phyloP scores from a whole-genome alignment of 53 echinoderm and acorn worm genomes.

The Temnopleurus reevesii region DNA sequence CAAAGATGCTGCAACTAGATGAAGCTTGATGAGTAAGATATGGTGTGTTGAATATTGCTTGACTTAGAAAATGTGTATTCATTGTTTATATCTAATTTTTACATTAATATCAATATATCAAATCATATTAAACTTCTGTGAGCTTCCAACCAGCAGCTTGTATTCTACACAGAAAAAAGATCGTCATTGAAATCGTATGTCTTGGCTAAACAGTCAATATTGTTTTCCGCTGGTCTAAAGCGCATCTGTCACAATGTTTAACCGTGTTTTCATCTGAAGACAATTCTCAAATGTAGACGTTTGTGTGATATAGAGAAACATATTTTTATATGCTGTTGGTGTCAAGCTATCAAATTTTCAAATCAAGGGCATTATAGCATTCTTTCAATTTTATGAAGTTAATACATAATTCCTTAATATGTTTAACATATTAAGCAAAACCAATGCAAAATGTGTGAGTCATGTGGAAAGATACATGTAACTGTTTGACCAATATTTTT shows the following conservation, averaged over 20 bases:
- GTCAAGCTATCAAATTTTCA: not conserved
- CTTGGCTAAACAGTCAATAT: too few species aligned
- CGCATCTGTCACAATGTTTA: too few species aligned
- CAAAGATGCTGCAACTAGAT: not conserved
- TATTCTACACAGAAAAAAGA: slow-evolving; percentile 9
- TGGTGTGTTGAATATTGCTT: not conserved
- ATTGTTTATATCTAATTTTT: not conserved
- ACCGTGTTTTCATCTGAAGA: not conserved
- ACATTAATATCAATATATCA: too few species aligned
- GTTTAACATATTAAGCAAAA: too few species aligned
- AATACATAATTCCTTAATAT: too few species aligned
- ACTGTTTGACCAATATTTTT: too few species aligned
- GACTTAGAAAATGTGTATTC: not conserved
- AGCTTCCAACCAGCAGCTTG: slow-evolving; percentile 51
- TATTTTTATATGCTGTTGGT: not conserved
- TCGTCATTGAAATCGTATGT: not conserved
- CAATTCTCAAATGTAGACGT: not conserved
- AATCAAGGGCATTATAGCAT: not conserved
- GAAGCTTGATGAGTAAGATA: not conserved
- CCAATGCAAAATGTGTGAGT: too few species aligned
- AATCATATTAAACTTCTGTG: not conserved
- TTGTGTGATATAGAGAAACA: not conserved
- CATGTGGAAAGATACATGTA: too few species aligned
- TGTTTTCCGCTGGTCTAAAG: too few species aligned
- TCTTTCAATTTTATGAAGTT: too few species aligned